phyloP scores from a whole-genome alignment of 1,140 invertebrate genomes.

The Zaprionus ghesquierei region DNA sequence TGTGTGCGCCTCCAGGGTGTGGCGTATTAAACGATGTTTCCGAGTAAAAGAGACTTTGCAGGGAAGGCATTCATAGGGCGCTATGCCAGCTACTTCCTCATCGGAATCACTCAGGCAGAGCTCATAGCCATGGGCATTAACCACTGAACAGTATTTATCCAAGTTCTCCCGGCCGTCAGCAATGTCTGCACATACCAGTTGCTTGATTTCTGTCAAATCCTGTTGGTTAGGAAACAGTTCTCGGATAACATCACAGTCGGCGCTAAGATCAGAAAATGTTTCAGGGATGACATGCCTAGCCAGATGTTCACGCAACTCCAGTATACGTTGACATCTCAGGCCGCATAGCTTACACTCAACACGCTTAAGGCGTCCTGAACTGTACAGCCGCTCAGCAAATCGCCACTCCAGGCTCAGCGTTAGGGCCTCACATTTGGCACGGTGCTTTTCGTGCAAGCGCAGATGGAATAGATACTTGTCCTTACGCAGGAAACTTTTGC shows the following conservation, averaged over 20 bases:
- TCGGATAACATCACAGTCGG: slow-evolving; percentile 51
- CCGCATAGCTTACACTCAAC: slow-evolving; percentile 67
- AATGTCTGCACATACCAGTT: slow-evolving; percentile 48
- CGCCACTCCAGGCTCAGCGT: slow-evolving; percentile 40
- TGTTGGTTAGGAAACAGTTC: slow-evolving; percentile 38
- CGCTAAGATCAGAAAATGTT: slow-evolving; percentile 28
- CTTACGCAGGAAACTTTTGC: slow-evolving; percentile 62
- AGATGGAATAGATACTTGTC: slow-evolving; percentile 66
- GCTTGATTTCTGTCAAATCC: slow-evolving; percentile 37
- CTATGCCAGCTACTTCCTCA: slow-evolving; percentile 23
- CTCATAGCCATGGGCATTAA: slow-evolving; percentile 72
- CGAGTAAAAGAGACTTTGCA: slow-evolving; percentile 49
- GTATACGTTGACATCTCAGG: slow-evolving; percentile 30
- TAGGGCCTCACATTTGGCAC: slow-evolving; percentile 31
- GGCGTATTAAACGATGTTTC: slow-evolving; percentile 55
- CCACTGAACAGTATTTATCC: slow-evolving; percentile 52
- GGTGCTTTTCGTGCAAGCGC: slow-evolving; percentile 39
- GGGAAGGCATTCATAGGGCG: slow-evolving; percentile 45
- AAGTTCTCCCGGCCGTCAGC: slow-evolving; percentile 3
- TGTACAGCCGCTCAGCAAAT: slow-evolving; percentile 65
- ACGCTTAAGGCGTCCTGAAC: slow-evolving; percentile 27
- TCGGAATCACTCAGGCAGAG: slow-evolving; percentile 68
- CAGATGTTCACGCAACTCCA: slow-evolving; percentile 55
- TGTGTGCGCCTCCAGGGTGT: slow-evolving; percentile 59
- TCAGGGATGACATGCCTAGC: slow-evolving; percentile 26